Evolutionary conservation across 2,797 vertebrate species (phyloP).

Genomic region (Anguilla pacifica): DNA sequence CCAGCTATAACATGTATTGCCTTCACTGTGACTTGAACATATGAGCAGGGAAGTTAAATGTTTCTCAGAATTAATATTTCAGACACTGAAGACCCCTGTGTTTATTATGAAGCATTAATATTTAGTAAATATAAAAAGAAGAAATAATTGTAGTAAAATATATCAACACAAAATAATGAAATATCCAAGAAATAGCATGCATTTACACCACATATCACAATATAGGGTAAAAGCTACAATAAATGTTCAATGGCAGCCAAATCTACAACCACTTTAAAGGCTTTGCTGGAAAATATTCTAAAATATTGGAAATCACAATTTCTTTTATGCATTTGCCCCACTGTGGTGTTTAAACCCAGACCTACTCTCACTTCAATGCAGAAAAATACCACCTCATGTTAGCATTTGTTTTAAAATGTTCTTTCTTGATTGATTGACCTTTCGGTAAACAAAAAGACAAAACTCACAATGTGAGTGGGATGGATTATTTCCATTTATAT

Average conservation of each 20-base stretch:
- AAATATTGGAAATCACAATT: not conserved
- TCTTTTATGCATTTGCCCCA: not conserved
- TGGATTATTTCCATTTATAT: slow-evolving; percentile 74
- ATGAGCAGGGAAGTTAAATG: not conserved
- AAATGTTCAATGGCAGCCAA: not conserved
- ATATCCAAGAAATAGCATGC: not conserved
- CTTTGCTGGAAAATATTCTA: not conserved
- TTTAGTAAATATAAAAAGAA: not conserved
- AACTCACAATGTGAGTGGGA: slow-evolving; percentile 61
- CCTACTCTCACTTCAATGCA: slow-evolving; percentile 67
- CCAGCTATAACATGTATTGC: not conserved
- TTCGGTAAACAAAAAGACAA: slow-evolving; percentile 76
- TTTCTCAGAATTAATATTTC: not conserved
- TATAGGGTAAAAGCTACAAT: not conserved
- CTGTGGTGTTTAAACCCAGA: slow-evolving; percentile 52
- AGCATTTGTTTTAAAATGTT: slow-evolving; percentile 69
- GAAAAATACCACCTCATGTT: slow-evolving; percentile 72
- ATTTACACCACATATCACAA: not conserved
- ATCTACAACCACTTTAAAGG: not conserved
- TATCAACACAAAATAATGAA: not conserved
- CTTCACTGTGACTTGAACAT: not conserved
- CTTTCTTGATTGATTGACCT: slow-evolving; percentile 74
- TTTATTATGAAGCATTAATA: not conserved
- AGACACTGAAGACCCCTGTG: not conserved
- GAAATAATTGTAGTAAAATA: not conserved